Base-by-base conservation (phyloP, 2,113 vertebrate genomes). In the Pelobates fuscus region DNA sequence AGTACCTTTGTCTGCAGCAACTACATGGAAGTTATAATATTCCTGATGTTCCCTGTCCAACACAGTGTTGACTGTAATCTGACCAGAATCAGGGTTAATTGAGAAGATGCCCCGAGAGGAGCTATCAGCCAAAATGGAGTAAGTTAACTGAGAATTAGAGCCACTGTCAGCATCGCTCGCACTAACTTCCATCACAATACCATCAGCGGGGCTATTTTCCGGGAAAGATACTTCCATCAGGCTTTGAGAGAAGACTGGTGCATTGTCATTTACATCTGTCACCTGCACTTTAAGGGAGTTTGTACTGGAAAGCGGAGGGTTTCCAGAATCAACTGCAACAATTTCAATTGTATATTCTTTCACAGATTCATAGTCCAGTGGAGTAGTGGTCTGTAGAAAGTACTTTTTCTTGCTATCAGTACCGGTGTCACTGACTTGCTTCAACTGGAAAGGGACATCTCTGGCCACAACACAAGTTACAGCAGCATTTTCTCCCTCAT, bases 251-350 rank as follows among this genome's bases (percentile, higher is more conserved):
- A 99, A 99, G 61, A 86, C 83, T 0, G 96, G 97, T 0, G 94
- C 88, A 0, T 99, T 99, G 85, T 99, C 97, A 2, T 99, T 99
- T 66, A 97, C 87, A 0, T 99, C 97, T 0, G 96, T 90, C 69
- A 99, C 97, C 72, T 98, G 95, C 24, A 99, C 96, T 82, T 93
- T 97, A 27, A 99, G 90, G 5, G 96, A 96, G 78, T 98, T 99
- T 78, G 94, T 95, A 89, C 96, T 99, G 26, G 97, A 99, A 52
- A 98, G 92, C 0, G 97, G 96, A 0, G 97, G 97, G 81, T 98
- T 98, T 27, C 97, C 97, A 0, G 95, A 95, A 82, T 98, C 96
- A 71, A 98, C 96, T 0, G 96, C 97, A 7, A 99, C 96, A 0
- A 99, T 98, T 85, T 96, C 94, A 7, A 99, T 97, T 2, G 92